phyloP scores from a whole-genome alignment of 2,113 vertebrate genomes.

The Porphyrio hochstetteri region DNA sequence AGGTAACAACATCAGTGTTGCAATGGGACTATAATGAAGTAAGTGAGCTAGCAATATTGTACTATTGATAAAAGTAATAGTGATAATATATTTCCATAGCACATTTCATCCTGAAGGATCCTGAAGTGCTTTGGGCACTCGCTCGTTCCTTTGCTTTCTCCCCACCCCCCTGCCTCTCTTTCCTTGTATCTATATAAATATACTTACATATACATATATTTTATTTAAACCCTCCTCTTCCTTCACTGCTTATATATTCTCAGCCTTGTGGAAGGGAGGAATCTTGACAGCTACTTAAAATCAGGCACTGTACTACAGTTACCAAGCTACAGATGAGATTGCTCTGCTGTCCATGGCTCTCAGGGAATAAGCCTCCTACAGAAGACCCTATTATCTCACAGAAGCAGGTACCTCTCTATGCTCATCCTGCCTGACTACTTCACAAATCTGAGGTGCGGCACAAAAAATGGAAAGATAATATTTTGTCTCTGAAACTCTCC shows the following conservation, averaged over 20 bases:
- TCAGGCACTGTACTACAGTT: background rate
- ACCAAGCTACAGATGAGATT: background rate
- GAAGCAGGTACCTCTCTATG: background rate
- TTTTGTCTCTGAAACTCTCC: background rate
- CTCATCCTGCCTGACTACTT: background rate
- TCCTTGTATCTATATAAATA: background rate
- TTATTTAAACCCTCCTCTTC: background rate
- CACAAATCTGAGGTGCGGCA: background rate
- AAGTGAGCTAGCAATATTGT: conserved; percentile 34
- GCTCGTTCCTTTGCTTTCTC: background rate
- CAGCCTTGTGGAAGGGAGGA: background rate
- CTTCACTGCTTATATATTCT: background rate
- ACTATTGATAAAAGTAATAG: conserved; percentile 25
- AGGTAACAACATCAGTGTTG: conserved; percentile 26
- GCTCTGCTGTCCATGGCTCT: background rate
- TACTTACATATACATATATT: background rate
- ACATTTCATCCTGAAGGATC: conserved; percentile 1
- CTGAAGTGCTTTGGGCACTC: background rate
- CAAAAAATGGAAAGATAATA: background rate
- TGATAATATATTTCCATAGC: conserved; percentile 23
- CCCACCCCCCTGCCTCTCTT: background rate
- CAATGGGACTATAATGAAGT: conserved; percentile 36
- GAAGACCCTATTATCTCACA: background rate
- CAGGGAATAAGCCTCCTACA: background rate
- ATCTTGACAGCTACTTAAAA: background rate